These are phyloP conservation scores for Patella ulyssiponensis DNA, from an alignment of 2,888 invertebrate genomes.

Conservation along the genomic window DNA sequence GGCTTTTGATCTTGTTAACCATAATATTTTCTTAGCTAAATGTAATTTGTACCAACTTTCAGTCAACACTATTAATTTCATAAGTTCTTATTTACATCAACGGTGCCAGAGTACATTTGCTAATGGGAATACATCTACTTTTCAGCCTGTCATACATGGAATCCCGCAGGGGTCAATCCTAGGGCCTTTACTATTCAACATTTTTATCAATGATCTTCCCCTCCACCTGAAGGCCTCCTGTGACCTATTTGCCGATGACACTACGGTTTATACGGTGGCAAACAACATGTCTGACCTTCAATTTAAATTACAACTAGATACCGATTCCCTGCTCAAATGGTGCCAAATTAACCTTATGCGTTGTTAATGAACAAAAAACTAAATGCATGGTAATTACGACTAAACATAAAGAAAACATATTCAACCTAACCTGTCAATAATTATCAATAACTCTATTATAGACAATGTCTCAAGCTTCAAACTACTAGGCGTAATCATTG, in stretches of 20 bases:
- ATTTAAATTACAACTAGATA: background rate
- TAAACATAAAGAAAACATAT: background rate
- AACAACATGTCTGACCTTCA: background rate
- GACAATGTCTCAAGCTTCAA: background rate
- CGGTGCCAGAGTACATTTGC: no score
- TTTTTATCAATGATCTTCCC: background rate
- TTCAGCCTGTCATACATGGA: no score
- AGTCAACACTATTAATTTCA: no score
- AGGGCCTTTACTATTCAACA: no score
- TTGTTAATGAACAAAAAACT: background rate
- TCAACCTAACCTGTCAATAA: background rate
- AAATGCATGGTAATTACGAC: background rate
- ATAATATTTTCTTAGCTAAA: no score
- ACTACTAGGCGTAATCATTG: no score
- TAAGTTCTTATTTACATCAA: no score
- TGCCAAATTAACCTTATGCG: background rate
- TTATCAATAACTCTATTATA: background rate
- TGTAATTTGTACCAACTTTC: no score
- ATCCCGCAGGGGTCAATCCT: no score
- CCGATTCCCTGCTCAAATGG: background rate
- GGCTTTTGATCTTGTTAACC: no score
- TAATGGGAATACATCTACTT: no score
- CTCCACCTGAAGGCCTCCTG: background rate
- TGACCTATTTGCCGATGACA: background rate
- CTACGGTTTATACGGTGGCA: background rate